Base-by-base conservation (phyloP, 2,113 vertebrate species). In the Trogon surrucura region DNA sequence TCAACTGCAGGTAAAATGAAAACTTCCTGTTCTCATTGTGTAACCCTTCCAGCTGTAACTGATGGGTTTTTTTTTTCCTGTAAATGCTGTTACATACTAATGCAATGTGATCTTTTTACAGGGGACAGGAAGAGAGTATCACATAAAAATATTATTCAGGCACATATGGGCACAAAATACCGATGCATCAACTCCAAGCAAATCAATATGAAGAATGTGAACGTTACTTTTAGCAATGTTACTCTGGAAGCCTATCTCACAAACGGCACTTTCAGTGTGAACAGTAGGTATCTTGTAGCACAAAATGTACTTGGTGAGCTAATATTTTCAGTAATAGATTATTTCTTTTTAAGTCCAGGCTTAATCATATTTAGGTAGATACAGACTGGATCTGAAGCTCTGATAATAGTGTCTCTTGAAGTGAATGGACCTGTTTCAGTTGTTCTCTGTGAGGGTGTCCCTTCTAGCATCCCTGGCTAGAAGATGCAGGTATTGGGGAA, bases 171-270 rank as follows among this genome's bases (percentile, higher is more conserved):
- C 94, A 99, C 97, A 50, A 98, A 96, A 34, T 99, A 99, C 96
- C 97, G 91, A 27, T 99, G 99, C 83, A 13, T 91, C 78, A 99
- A 56, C 75, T 88, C 96, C 54, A 85, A 57, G 48, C 32, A 57
- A 6, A 13, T 99, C 61, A 50, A 1, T 13, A 94, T 98, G 80
- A 88, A 27, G 18, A 91, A 29, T 1, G 97, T 97, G 36, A 98
- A 61, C 0, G 4, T 98, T 84, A 98, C 98, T 5, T 98, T 99
- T 74, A 97, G 72, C 22, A 60, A 98, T 0, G 86, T 98, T 89
- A 98, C 84, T 75, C 91, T 99, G 96, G 98, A 99, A 97, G 99
- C 99, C 5, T 99, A 98, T 96, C 97, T 99, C 95, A 88, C 80
- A 14, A 97, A 94, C 44, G 93, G 89, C 62, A 98, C 94, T 89